A percentile compares a stretch with the other conserved stretches of the same genome.
These are phyloP conservation scores for Cacatua alba DNA, from an alignment of 2,113 vertebrate genomes.

Conservation along the genomic window DNA sequence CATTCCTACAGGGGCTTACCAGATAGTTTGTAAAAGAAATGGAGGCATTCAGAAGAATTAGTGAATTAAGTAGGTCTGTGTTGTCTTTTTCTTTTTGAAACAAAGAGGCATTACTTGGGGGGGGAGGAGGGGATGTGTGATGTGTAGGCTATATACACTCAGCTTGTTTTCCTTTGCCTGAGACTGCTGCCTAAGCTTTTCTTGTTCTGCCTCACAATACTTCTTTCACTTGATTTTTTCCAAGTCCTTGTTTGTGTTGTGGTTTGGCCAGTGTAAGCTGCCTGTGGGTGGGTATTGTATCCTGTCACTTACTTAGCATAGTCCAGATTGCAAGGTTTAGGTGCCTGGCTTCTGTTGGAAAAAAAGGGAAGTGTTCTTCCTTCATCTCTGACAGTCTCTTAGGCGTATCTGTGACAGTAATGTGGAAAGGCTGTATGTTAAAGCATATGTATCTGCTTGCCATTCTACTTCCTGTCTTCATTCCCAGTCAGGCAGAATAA, in stretches of 20 bases:
- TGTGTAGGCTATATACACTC: neutral
- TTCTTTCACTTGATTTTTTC: slow-evolving; percentile 40
- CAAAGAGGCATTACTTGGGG: neutral
- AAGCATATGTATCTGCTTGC: neutral
- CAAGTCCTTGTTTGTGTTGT: slow-evolving; percentile 33
- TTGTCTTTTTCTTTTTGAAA: neutral
- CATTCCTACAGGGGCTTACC: neutral
- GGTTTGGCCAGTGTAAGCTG: slow-evolving; percentile 11
- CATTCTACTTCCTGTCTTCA: neutral
- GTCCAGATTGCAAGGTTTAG: neutral
- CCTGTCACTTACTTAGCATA: neutral
- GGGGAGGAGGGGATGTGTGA: slow-evolving; percentile 16
- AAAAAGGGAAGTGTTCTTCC: neutral
- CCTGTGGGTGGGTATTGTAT: neutral
- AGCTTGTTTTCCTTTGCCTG: slow-evolving; percentile 45
- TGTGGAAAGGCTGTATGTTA: neutral
- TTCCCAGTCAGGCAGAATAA: neutral
- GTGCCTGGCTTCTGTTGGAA: neutral
- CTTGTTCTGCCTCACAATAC: slow-evolving; percentile 41
- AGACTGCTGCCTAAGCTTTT: slow-evolving; percentile 44
- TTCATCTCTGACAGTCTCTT: neutral
- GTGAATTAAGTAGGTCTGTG: slow-evolving; percentile 43
- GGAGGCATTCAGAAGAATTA: slow-evolving; percentile 32
- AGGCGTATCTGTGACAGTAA: neutral
- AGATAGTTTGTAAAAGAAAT: slow-evolving; percentile 43